A percentile compares a stretch with the other conserved stretches of the same genome.
Evolutionary conservation across 2,113 vertebrate genomes (phyloP).

Genomic region (Acrocephalus kingi): DNA sequence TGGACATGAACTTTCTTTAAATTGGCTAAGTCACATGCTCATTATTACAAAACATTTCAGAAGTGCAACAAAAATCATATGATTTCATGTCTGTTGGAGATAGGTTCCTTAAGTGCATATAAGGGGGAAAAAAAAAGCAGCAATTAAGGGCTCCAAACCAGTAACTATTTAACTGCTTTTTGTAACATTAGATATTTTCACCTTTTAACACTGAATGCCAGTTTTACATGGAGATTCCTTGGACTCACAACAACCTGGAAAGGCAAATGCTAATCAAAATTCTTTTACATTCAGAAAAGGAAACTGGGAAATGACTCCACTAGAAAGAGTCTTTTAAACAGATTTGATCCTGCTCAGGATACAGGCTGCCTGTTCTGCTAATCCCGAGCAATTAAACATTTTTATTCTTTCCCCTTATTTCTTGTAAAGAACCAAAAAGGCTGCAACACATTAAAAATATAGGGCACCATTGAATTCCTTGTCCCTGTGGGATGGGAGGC

Average conservation of each 20-base stretch:
- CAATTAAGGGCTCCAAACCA: background rate
- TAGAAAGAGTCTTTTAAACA: constrained; percentile 35
- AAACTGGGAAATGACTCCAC: constrained; percentile 49
- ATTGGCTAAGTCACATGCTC: constrained; percentile 62
- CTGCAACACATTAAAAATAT: constrained; percentile 26
- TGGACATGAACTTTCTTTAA: constrained; percentile 71
- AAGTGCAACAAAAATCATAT: constrained; percentile 55
- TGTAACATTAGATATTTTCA: background rate
- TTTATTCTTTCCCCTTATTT: constrained; percentile 48
- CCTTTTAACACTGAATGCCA: background rate
- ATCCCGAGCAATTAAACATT: constrained; percentile 37
- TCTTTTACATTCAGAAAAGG: constrained; percentile 29
- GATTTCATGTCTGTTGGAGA: constrained; percentile 63
- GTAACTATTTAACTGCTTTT: background rate
- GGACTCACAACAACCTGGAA: constrained; percentile 16
- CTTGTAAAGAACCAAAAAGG: constrained; percentile 46
- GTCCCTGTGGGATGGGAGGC: constrained; percentile 40
- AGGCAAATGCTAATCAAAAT: constrained; percentile 25
- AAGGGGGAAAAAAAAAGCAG: background rate
- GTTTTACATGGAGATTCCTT: background rate
- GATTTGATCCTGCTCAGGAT: constrained; percentile 12
- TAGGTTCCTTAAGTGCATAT: constrained; percentile 33
- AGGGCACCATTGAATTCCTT: constrained; percentile 37
- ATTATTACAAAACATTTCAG: constrained; percentile 59
- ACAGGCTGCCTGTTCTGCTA: constrained; percentile 41